Evolutionary conservation across 2,888 invertebrate genomes (phyloP).

Genomic region (Sturmia bella): DNA sequence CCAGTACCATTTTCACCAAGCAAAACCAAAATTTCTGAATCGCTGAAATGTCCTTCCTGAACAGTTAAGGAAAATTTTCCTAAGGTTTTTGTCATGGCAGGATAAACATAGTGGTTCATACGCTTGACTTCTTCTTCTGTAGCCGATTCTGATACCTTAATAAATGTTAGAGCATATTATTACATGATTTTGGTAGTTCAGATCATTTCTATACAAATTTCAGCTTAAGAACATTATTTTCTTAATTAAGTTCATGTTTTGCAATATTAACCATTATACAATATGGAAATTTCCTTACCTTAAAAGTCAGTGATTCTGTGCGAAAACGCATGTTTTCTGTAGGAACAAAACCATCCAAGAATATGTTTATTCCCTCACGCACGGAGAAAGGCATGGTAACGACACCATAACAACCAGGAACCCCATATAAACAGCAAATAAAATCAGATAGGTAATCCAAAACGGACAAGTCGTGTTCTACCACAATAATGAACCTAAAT

Average conservation of each 20-base stretch:
- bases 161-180: too few relatives aligned
- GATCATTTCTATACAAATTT: too few relatives aligned
- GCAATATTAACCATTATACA: too few relatives aligned
- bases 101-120: constrained; percentile 98
- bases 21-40: constrained; percentile 99
- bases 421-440: constrained; percentile 98
- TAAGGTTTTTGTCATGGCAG: constrained; percentile 93
- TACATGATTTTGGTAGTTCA: too few relatives aligned
- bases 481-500: constrained; percentile 94
- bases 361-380: constrained; percentile 99
- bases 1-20: constrained; percentile 99
- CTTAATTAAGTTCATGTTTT: too few relatives aligned
- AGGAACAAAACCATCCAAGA: constrained; percentile 99
- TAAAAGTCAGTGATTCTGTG: constrained; percentile 97
- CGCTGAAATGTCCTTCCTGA: constrained; percentile 96
- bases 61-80: constrained; percentile 89
- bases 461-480: constrained; percentile 99
- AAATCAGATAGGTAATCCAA: constrained; percentile 99
- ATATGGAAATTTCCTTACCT: constrained; percentile 80
- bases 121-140: constrained; percentile 98
- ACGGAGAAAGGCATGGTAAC: constrained; percentile 99
- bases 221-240: too few relatives aligned
- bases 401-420: constrained; percentile 99
- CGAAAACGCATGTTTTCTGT: constrained; percentile 99
- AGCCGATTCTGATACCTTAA: constrained; percentile 94